Evolutionary conservation across 2,113 vertebrate genomes (phyloP).

Genomic region (Solea solea): DNA sequence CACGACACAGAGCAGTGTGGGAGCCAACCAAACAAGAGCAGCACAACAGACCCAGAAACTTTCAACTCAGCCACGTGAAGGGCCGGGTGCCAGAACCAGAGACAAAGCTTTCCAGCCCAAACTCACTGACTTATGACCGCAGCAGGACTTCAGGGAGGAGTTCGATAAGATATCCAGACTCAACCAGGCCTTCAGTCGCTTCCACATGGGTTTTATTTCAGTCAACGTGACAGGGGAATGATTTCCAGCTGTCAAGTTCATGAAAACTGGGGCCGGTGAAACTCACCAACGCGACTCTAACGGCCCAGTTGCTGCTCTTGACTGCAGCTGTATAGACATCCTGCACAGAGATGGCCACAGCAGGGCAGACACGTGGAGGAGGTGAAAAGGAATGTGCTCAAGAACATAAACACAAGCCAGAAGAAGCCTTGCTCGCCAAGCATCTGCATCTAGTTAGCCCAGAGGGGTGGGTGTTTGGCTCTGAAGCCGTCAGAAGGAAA

Average conservation of each 20-base stretch:
- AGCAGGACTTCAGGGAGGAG: slow-evolving; percentile 46
- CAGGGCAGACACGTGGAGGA: slow-evolving; percentile 66
- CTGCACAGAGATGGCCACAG: slow-evolving; percentile 39
- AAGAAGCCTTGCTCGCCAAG: slow-evolving; percentile 53
- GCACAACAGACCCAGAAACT: slow-evolving; percentile 27
- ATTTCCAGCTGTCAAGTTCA: slow-evolving; percentile 61
- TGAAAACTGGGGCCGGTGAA: slow-evolving; percentile 25
- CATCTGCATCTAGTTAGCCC: slow-evolving; percentile 70
- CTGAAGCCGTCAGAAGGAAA: slow-evolving; percentile 30
- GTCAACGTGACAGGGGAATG: slow-evolving; percentile 50
- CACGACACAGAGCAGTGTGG: not conserved
- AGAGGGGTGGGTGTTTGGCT: slow-evolving; percentile 38
- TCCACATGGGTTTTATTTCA: slow-evolving; percentile 45
- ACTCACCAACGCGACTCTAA: slow-evolving; percentile 28
- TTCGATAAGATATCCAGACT: slow-evolving; percentile 41
- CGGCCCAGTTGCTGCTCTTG: slow-evolving; percentile 6
- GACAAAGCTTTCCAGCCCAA: slow-evolving; percentile 51
- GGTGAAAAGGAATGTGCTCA: slow-evolving; percentile 69
- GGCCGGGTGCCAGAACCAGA: slow-evolving; percentile 38
- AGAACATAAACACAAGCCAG: slow-evolving; percentile 69
- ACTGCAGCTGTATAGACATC: slow-evolving; percentile 61
- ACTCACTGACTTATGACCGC: slow-evolving; percentile 54
- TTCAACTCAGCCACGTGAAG: slow-evolving; percentile 37
- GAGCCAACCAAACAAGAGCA: slow-evolving; percentile 27
- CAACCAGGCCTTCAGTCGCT: slow-evolving; percentile 24